These are phyloP conservation scores for Thymelicus lineola DNA, from an alignment of 2,888 invertebrate species.

Conservation along the genomic window DNA sequence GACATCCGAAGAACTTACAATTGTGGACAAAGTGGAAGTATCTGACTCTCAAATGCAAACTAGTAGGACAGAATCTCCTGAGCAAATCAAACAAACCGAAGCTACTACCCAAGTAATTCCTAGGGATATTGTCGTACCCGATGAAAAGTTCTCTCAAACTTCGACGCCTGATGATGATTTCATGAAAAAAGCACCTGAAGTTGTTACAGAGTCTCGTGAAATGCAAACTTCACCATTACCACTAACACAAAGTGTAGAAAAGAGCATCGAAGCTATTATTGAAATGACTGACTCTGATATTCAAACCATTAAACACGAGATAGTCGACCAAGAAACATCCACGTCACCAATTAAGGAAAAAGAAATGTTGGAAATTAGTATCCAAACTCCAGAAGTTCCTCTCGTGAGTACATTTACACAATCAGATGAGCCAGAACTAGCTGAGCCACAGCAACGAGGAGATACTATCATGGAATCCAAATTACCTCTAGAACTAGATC, in stretches of 20 bases:
- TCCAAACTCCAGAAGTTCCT: constrained; percentile 71
- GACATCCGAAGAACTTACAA: constrained; percentile 64
- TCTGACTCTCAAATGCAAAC: constrained; percentile 76
- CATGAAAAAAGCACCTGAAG: constrained; percentile 47
- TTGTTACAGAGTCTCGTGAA: constrained; percentile 69
- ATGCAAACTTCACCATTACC: constrained; percentile 84
- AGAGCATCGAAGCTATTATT: constrained; percentile 68
- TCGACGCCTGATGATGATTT: constrained; percentile 55
- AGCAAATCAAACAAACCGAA: constrained; percentile 72
- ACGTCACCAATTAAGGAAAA: constrained; percentile 67
- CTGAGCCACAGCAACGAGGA: constrained; percentile 44
- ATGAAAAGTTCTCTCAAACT: constrained; percentile 82
- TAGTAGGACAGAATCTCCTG: constrained; percentile 68
- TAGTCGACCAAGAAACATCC: constrained; percentile 69
- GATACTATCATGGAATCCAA: constrained; percentile 62
- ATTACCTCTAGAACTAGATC: constrained; percentile 64
- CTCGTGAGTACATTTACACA: constrained; percentile 73
- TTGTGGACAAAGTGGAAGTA: constrained; percentile 68
- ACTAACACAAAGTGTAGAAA: constrained; percentile 63
- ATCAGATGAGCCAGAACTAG: constrained; percentile 64
- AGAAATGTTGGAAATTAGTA: constrained; percentile 64
- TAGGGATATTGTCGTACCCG: constrained; percentile 65
- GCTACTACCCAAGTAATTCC: constrained; percentile 83
- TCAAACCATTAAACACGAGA: constrained; percentile 66
- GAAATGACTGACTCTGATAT: constrained; percentile 73